Percentiles rank a stretch among this genome's conserved stretches.
These are phyloP conservation scores for pig (Sus scrofa) DNA, from an alignment of 2,113 vertebrate species.

Conservation along the genomic window T2T-Sscrofa CM000826.6:98464001-98464500, in stretches of 20 bases:
- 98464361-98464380: slow-evolving; percentile 19
- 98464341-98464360: neutral
- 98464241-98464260: neutral
- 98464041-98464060: too few relatives aligned
- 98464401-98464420: slow-evolving; percentile 46
- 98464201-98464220: neutral
- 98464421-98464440: slow-evolving; percentile 43
- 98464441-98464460: neutral
- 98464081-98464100: too few relatives aligned
- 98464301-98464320: neutral
- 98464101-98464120: too few relatives aligned
- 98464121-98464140: too few relatives aligned
- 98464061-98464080: too few relatives aligned
- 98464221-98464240: slow-evolving; percentile 14
- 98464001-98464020: too few relatives aligned
- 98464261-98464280: slow-evolving; percentile 36
- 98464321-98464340: slow-evolving; percentile 17
- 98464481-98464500: neutral
- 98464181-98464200: neutral
- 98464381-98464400: slow-evolving; percentile 47
- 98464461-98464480: slow-evolving; percentile 20
- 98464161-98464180: neutral
- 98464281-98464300: neutral
- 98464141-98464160: neutral
- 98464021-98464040: too few relatives aligned